Evolutionary conservation across 1,140 invertebrate genomes (phyloP).

Genomic region (Anoplolepis gracilipes): DNA sequence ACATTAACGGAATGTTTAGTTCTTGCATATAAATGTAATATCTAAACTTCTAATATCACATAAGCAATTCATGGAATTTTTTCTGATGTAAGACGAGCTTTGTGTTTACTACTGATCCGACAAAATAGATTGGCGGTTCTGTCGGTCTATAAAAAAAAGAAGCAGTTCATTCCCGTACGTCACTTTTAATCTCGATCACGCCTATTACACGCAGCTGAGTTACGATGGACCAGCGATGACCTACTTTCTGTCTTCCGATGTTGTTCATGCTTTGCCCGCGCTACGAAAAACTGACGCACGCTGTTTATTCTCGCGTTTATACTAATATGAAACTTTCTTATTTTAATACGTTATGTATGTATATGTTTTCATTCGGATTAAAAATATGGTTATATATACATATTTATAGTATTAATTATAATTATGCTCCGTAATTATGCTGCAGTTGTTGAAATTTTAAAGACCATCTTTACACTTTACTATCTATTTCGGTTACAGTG

Average conservation of each 20-base stretch:
- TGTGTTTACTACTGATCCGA: conserved; percentile 43
- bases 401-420: background rate
- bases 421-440: background rate
- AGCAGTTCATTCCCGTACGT: conserved; percentile 31
- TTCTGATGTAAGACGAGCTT: conserved; percentile 28
- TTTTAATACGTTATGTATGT: background rate
- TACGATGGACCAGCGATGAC: conserved; percentile 27
- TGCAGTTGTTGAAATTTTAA: background rate
- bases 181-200: conserved; percentile 60
- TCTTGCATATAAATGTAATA: conserved; percentile 5
- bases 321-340: background rate
- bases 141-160: conserved; percentile 16
- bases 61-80: conserved; percentile 40
- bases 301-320: background rate
- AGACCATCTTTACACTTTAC: background rate
- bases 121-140: conserved; percentile 16
- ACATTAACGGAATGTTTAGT: conserved; percentile 12
- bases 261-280: background rate
- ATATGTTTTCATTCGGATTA: background rate
- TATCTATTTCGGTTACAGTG: background rate
- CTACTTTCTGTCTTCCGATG: conserved; percentile 13
- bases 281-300: background rate
- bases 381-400: background rate
- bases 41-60: conserved; percentile 8
- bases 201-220: conserved; percentile 28